phyloP scores from a whole-genome alignment of 2,797 vertebrate genomes.

The Rhynchotus rufescens region DNA sequence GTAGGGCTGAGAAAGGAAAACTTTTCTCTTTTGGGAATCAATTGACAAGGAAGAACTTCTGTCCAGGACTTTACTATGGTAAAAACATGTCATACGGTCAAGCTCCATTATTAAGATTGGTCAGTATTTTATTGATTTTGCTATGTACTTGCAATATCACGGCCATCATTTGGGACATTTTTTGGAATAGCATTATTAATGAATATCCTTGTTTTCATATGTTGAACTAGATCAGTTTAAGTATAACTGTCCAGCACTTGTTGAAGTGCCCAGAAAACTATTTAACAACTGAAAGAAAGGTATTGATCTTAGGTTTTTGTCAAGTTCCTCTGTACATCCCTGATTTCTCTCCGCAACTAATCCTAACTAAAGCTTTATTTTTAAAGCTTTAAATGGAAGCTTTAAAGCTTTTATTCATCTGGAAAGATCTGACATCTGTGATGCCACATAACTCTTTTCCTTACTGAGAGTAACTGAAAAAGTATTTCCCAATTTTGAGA shows the following conservation, averaged over 20 bases:
- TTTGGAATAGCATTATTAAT: neutral
- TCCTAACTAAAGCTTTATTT: neutral
- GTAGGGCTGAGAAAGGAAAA: neutral
- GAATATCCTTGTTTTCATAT: neutral
- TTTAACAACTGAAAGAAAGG: neutral
- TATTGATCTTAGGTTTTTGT: neutral
- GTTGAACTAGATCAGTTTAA: neutral
- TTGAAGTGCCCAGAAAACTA: neutral
- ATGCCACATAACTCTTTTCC: neutral
- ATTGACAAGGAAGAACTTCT: neutral
- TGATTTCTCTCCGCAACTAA: neutral
- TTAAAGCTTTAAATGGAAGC: neutral
- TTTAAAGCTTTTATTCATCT: neutral
- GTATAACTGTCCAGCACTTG: neutral
- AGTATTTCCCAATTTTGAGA: neutral
- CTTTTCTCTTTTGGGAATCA: neutral
- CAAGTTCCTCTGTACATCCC: neutral
- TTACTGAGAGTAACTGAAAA: neutral
- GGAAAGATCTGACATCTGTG: neutral
- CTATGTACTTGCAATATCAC: neutral
- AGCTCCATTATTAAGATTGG: rapidly evolving
- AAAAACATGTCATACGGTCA: neutral
- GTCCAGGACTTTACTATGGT: neutral
- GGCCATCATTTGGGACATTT: neutral
- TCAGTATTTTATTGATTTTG: neutral